Percentiles rank a stretch among this genome's conserved stretches.
Evolutionary conservation across 1,140 invertebrate species (phyloP).

Genomic region (Bombyx mandarina): DNA sequence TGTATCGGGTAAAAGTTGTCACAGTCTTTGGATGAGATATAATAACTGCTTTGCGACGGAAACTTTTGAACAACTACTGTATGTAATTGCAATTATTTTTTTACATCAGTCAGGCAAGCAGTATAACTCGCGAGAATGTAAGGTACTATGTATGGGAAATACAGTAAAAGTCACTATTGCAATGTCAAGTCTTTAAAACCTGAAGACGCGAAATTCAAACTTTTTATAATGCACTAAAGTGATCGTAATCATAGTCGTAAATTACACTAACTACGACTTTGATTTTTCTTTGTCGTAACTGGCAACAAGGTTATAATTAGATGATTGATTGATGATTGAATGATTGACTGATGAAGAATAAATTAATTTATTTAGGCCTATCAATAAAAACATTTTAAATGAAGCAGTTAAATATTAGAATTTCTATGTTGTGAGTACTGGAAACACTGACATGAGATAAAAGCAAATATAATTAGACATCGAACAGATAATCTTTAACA

Average conservation of each 20-base stretch:
- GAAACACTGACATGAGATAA: background rate
- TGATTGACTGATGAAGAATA: too few species aligned
- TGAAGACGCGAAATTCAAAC: too few species aligned
- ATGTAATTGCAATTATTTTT: background rate
- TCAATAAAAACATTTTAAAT: background rate
- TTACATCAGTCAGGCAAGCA: too few species aligned
- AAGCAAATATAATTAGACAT: background rate
- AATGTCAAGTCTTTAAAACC: too few species aligned
- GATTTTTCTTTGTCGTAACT: too few species aligned
- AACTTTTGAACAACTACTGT: background rate
- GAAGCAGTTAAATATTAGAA: background rate
- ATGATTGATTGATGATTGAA: too few species aligned
- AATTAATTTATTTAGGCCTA: background rate
- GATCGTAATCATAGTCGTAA: background rate
- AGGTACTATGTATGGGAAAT: too few species aligned
- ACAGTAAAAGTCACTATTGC: too few species aligned
- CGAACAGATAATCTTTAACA: too few species aligned
- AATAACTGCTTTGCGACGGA: background rate
- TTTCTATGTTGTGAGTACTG: background rate
- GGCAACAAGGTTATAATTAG: too few species aligned
- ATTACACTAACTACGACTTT: background rate
- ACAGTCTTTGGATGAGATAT: background rate
- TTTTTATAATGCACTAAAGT: background rate
- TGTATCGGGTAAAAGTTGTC: too few species aligned
- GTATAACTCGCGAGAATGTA: too few species aligned